phyloP scores from a whole-genome alignment of 2,888 invertebrate species.

The Epiblema foenella region DNA sequence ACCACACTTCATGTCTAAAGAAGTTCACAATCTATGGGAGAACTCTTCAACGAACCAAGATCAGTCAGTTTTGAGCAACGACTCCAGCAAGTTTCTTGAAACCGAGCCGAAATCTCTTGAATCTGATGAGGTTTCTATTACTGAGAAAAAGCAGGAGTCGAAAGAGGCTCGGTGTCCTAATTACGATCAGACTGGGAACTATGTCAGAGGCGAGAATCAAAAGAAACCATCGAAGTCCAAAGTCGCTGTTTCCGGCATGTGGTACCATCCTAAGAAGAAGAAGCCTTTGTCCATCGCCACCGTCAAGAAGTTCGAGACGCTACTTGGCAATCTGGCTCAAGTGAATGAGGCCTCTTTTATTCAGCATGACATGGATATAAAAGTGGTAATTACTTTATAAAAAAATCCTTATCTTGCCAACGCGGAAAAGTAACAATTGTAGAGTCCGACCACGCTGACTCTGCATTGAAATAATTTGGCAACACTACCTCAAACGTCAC shows the following conservation, averaged over 20 bases:
- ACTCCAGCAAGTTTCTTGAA: slow-evolving; percentile 57
- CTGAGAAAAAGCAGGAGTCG: slow-evolving; percentile 59
- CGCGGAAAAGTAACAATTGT: not conserved
- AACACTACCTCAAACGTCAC: too few species aligned
- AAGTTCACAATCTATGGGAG: slow-evolving; percentile 65
- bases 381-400: slow-evolving; percentile 64
- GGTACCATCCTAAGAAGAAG: slow-evolving; percentile 81
- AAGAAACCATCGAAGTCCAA: slow-evolving; percentile 71
- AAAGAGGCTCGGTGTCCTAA: slow-evolving; percentile 69
- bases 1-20: slow-evolving; percentile 64
- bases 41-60: slow-evolving; percentile 57
- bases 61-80: slow-evolving; percentile 57
- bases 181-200: slow-evolving; percentile 76
- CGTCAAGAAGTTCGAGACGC: slow-evolving; percentile 75
- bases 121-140: slow-evolving; percentile 59
- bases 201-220: slow-evolving; percentile 70
- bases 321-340: slow-evolving; percentile 69
- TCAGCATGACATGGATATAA: slow-evolving; percentile 81
- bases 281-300: slow-evolving; percentile 67
- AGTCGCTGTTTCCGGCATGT: slow-evolving; percentile 72
- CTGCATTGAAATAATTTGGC: too few species aligned
- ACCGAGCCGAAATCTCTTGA: slow-evolving; percentile 60
- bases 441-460: too few species aligned
- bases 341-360: slow-evolving; percentile 74
- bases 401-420: not conserved